Base-by-base conservation (phyloP, 1,140 invertebrate genomes). In the Drosophila watanabei region DNA sequence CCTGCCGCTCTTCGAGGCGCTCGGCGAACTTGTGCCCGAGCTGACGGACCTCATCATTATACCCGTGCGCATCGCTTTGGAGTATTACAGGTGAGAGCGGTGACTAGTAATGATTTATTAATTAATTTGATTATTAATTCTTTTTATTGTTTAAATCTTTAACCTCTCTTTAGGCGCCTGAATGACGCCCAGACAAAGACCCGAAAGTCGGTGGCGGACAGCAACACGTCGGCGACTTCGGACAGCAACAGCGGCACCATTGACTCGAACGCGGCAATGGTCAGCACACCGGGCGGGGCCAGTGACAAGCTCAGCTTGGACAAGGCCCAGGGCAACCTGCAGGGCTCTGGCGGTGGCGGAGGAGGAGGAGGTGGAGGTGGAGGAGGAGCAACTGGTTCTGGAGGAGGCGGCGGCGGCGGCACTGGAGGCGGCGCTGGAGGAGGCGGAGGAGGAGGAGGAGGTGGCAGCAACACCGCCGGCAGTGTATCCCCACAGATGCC, bases 1-100 rank as follows among this genome's bases (percentile, higher is more conserved):
- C 2, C 93, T 98, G 62, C 97, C 97, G 3, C 94, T 97, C 4
- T 97, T 97, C 90, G 96, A 97, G 93, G 95, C 96, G 2, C 94
- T 97, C 16, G 96, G 96, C 10, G 95, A 96, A 80, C 94, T 97
- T 30, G 94, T 97, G 59, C 95, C 95, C 1, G 96, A 97, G 90
- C 92, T 97, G 46, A 95, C 86, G 46, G 94, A 94, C 75, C 84
- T 94, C 37, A 94, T 94, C 64, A 94, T 94, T 35, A 94, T 94
- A 72, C 94, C 94, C 32, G 94, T 94, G 56, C 92, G 95, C 69
- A 94, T 95, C 57, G 95, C 95, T 5, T 92, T 96, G 66, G 95
- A 96, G 58, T 94, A 94, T 72, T 94, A 94, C 75, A 93, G 90
- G 93, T 93, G 46, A 64, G 64, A 16, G 9, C 13, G 5, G 11